These are phyloP conservation scores for Vombatus ursinus DNA, from an alignment of 2,113 vertebrate genomes.

Conservation along the genomic window DNA sequence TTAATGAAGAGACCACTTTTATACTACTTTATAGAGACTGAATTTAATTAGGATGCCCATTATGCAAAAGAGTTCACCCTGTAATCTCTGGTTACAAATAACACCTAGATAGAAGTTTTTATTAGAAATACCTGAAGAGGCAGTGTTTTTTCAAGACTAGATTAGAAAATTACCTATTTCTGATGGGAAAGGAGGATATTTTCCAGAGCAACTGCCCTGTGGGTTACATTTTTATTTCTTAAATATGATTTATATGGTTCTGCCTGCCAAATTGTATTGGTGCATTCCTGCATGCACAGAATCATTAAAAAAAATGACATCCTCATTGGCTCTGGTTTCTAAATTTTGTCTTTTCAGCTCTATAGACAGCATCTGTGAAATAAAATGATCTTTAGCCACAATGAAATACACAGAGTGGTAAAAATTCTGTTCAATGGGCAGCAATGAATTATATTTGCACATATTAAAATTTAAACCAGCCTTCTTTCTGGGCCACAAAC, in stretches of 20 bases:
- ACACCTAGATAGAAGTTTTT: neutral
- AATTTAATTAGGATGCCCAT: conserved; percentile 34
- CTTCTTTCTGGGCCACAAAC: neutral
- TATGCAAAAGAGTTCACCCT: conserved; percentile 1
- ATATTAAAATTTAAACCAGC: conserved; percentile 25
- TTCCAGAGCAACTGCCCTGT: neutral
- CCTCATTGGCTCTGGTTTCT: neutral
- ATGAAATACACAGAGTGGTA: neutral
- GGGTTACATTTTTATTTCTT: conserved; percentile 7
- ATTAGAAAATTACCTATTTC: conserved; percentile 7
- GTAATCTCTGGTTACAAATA: neutral
- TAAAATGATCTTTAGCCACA: conserved; percentile 24
- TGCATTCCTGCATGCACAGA: too few relatives aligned
- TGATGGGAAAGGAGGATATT: neutral
- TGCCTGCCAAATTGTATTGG: neutral
- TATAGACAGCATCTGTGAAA: neutral
- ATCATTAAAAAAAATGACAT: conserved; percentile 22
- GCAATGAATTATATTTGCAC: conserved; percentile 25
- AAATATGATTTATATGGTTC: neutral
- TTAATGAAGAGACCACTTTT: neutral
- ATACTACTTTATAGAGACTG: neutral
- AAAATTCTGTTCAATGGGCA: conserved; percentile 13
- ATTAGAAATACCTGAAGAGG: neutral
- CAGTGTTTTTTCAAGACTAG: neutral
- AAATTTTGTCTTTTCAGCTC: neutral